A percentile compares a stretch with the other conserved stretches of the same genome.
These are phyloP conservation scores for Saturnia pavonia DNA, from an alignment of 2,888 invertebrate genomes.

Conservation along the genomic window DNA sequence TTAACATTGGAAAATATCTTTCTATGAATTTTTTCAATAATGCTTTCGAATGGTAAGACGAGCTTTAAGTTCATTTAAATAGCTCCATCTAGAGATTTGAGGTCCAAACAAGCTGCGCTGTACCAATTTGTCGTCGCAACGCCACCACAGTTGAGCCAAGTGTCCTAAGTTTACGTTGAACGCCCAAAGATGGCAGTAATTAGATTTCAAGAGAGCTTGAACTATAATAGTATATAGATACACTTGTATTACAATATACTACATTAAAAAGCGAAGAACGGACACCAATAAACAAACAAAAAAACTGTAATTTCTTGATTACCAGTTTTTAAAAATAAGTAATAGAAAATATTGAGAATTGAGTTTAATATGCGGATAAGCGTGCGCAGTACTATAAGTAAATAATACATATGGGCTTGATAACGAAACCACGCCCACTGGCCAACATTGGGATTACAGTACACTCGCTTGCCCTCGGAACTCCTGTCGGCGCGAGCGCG, in stretches of 20 bases:
- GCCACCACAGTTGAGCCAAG: neutral
- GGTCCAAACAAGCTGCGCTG: neutral
- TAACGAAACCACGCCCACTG: neutral
- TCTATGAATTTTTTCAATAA: neutral
- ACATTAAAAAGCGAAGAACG: neutral
- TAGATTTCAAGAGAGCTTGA: neutral
- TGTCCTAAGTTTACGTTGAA: neutral
- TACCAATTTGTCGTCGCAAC: neutral
- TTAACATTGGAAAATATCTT: neutral
- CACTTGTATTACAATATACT: neutral
- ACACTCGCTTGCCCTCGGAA: too few relatives aligned
- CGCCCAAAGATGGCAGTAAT: neutral
- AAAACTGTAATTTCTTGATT: neutral
- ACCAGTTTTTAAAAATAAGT: neutral
- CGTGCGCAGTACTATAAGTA: too few relatives aligned
- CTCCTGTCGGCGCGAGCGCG: neutral
- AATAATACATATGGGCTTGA: too few relatives aligned
- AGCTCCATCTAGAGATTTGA: constrained; percentile 1
- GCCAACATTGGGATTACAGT: too few relatives aligned
- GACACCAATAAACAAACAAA: neutral
- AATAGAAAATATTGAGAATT: too few relatives aligned
- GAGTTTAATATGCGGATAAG: too few relatives aligned
- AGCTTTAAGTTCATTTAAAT: neutral
- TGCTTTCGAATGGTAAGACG: neutral
- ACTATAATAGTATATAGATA: neutral